Base-by-base conservation (phyloP, 2,888 invertebrate species). In the Lydus trimaculatus region DNA sequence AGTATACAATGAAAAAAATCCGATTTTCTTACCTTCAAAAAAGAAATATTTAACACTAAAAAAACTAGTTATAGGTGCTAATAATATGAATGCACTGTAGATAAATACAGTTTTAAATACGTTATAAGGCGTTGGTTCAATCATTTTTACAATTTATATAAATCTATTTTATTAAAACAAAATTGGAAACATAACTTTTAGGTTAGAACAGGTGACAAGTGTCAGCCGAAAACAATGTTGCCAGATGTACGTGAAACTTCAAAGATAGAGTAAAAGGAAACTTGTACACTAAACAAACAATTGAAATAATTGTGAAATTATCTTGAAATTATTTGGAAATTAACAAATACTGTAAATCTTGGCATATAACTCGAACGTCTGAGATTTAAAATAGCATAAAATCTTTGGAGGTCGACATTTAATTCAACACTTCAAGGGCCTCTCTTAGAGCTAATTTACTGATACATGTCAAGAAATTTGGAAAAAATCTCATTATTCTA, bases 41-140 rank as follows among this genome's bases (percentile, higher is more conserved):
- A 94, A 78, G 66, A 92, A 84, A 61, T 87, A 83, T 84, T 94
- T 94, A 33, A 90, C 87, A 11, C 85, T 79, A 80, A 95, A 94
- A 83, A 95, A 95, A 23, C 92, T 90, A 31, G 90, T 76, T 60
- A 95, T 90, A 28, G 95, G 95, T 71, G 93, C 88, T 62, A 91
- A 87, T 71, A 95, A 91, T 77, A 95, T 94, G 69, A 93, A 87
- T 66, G 92, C 85, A 83, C 91, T 92, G 84, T 95, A 93, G 78
- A 90, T 89, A 71, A 95, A 89, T 62, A 94, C 93, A 73, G 91
- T 92, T 83, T 88, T 90, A 83, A 95, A 94, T 9, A 92, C 89
- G 82, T 90, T 89, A 77, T 91, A 88, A 83, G 93, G 94, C 72
- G 90, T 88, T 81, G 89, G 80, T 80, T 91, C 91, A 90, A 72